phyloP scores from a whole-genome alignment of 2,113 vertebrate genomes.

The Plecturocebus donacophilus region DNA sequence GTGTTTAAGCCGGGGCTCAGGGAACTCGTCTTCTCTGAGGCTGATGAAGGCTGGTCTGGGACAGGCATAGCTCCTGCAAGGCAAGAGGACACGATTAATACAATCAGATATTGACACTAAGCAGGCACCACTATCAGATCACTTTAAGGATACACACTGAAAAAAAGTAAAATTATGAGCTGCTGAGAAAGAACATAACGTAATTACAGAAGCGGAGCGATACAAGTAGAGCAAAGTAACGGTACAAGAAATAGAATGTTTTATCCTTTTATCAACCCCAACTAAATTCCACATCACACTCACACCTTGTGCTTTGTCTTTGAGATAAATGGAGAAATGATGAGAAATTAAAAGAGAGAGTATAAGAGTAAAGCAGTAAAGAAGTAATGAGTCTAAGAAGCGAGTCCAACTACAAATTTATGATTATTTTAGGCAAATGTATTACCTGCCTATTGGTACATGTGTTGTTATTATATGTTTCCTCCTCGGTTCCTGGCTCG shows the following conservation, averaged over 20 bases:
- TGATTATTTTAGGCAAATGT: neutral
- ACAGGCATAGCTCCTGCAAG: slow-evolving; percentile 95
- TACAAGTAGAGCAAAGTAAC: neutral
- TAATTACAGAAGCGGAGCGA: neutral
- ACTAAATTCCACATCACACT: neutral
- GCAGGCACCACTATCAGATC: neutral
- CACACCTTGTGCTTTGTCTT: neutral
- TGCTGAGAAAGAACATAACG: fast-evolving
- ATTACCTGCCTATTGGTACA: neutral
- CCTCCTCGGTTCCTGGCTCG: too few relatives aligned
- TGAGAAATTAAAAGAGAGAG: neutral
- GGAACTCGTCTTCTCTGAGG: slow-evolving; percentile 93
- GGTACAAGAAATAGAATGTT: fast-evolving
- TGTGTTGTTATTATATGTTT: too few relatives aligned
- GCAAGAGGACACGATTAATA: neutral
- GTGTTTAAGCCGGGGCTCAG: slow-evolving; percentile 93
- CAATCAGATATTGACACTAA: fast-evolving
- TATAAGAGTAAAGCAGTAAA: neutral
- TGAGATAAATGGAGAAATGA: neutral
- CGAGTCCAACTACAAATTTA: neutral
- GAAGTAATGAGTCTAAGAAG: neutral
- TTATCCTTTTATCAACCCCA: neutral
- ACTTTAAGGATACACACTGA: fast-evolving
- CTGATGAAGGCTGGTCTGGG: slow-evolving; percentile 94
- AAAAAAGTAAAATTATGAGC: fast-evolving